Evolutionary conservation across 2,888 invertebrate genomes (phyloP).

Genomic region (Pasiphila rectangulata): DNA sequence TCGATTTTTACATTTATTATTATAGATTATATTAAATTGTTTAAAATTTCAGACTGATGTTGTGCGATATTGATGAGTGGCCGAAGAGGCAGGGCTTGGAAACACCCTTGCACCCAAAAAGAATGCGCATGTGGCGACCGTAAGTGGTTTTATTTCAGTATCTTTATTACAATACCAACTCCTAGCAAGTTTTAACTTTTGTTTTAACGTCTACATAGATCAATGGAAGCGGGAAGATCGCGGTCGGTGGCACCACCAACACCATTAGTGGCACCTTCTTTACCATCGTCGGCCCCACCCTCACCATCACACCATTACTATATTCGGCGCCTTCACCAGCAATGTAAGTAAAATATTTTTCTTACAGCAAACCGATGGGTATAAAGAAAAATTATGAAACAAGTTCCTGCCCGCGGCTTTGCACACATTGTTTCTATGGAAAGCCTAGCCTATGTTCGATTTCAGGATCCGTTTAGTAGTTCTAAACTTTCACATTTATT

Average conservation of each 20-base stretch:
- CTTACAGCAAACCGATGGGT: too few species aligned
- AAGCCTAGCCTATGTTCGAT: too few species aligned
- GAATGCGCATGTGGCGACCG: slow-evolving; percentile 9
- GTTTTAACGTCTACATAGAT: slow-evolving; percentile 11
- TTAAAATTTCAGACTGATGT: slow-evolving; percentile 2
- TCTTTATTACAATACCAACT: slow-evolving; percentile 8
- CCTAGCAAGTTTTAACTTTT: slow-evolving; percentile 10
- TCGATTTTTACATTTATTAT: slow-evolving; percentile 11
- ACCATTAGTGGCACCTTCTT: slow-evolving; percentile 5
- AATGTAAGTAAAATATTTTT: slow-evolving; percentile 14
- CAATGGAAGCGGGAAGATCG: slow-evolving; percentile 7
- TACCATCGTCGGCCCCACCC: slow-evolving; percentile 3
- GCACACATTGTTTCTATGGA: neutral
- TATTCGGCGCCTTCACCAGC: slow-evolving; percentile 5
- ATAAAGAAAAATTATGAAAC: too few species aligned
- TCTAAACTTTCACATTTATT: slow-evolving; percentile 3
- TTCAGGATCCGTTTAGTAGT: too few species aligned
- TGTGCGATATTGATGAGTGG: slow-evolving; percentile 3
- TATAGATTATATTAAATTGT: slow-evolving; percentile 6
- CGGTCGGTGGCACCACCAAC: neutral
- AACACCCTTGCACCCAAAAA: slow-evolving; percentile 11
- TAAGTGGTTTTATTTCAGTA: slow-evolving; percentile 4
- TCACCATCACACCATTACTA: too few species aligned
- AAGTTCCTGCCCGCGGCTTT: slow-evolving; percentile 1
- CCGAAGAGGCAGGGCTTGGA: slow-evolving; percentile 2